These are phyloP conservation scores for Neogale vison DNA, from an alignment of 2,113 vertebrate genomes.

Conservation along the genomic window DNA sequence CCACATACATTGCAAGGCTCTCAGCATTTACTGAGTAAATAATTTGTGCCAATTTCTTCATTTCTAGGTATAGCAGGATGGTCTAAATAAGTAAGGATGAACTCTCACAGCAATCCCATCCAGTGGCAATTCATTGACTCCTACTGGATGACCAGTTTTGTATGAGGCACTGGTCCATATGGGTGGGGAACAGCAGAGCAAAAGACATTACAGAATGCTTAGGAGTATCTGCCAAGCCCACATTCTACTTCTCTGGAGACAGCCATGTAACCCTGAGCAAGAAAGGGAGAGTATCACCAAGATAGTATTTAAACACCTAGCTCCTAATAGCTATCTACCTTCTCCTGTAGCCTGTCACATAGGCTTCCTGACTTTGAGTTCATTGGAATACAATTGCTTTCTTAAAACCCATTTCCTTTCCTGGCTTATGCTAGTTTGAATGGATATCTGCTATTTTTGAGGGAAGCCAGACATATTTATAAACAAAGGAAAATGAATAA, in stretches of 20 bases:
- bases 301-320: background rate
- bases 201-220: background rate
- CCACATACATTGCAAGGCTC: background rate
- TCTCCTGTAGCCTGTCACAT: background rate
- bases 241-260: background rate
- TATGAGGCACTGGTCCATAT: background rate
- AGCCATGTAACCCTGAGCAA: accelerated
- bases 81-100: background rate
- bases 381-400: background rate
- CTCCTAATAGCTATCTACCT: too few relatives aligned
- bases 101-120: background rate
- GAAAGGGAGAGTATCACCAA: background rate
- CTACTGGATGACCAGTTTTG: background rate
- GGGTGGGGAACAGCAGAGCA: background rate
- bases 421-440: background rate
- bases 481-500: constrained; percentile 27
- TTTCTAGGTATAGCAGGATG: background rate
- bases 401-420: background rate
- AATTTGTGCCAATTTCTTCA: background rate
- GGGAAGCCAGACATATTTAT: background rate
- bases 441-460: background rate
- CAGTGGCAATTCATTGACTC: background rate
- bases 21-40: background rate
- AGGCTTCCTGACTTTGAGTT: background rate
- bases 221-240: background rate